A percentile compares a stretch with the other conserved stretches of the same genome.
Evolutionary conservation across 2,113 vertebrate species (phyloP).

Genomic region (Cebus imitator): DNA sequence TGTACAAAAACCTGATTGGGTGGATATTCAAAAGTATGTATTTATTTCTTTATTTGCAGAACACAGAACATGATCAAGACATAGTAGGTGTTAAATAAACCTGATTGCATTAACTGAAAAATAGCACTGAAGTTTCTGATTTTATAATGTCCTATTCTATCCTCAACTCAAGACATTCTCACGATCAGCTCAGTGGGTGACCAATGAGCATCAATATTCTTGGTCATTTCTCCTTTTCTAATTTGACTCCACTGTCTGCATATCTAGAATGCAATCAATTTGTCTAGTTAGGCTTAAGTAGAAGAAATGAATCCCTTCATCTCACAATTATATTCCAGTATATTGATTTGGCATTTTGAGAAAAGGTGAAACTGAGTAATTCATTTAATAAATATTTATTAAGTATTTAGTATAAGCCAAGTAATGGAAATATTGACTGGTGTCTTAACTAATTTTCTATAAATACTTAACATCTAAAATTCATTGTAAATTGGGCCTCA

Average conservation of each 20-base stretch:
- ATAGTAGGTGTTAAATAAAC: background rate
- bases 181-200: background rate
- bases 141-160: background rate
- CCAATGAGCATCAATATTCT: background rate
- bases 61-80: background rate
- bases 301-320: background rate
- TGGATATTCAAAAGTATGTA: background rate
- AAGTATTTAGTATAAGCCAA: background rate
- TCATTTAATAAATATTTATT: background rate
- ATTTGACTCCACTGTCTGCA: background rate
- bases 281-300: background rate
- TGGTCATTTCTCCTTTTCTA: background rate
- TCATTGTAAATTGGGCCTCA: background rate
- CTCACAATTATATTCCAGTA: background rate
- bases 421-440: background rate
- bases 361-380: background rate
- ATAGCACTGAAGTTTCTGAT: background rate
- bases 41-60: background rate
- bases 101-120: background rate
- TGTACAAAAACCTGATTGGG: background rate
- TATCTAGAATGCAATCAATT: background rate
- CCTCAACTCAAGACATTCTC: background rate
- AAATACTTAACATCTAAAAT: background rate
- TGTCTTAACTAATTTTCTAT: background rate
- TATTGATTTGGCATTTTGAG: background rate